Evolutionary conservation across 2,797 vertebrate genomes (phyloP).

Genomic region (Anniella stebbinsi): DNA sequence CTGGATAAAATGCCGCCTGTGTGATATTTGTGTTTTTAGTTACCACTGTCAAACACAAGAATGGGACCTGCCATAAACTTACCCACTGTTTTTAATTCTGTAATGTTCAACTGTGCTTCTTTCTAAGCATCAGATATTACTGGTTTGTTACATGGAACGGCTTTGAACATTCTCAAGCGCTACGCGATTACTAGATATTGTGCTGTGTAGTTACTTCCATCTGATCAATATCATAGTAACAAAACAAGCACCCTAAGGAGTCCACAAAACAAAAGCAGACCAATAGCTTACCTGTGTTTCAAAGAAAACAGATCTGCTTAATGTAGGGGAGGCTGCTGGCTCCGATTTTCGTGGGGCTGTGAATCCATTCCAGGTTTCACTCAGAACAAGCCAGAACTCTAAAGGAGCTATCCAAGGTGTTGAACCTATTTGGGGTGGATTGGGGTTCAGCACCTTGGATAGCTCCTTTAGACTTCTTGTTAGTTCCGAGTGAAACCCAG

Average conservation of each 20-base stretch:
- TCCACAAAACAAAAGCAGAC: neutral
- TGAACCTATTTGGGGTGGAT: no score
- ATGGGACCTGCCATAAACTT: neutral
- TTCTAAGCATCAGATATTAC: neutral
- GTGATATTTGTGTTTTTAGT: neutral
- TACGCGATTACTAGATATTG: neutral
- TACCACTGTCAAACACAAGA: neutral
- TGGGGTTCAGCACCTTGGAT: no score
- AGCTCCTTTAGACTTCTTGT: no score
- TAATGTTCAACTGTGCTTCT: neutral
- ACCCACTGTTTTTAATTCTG: neutral
- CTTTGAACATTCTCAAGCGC: neutral
- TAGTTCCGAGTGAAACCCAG: no score
- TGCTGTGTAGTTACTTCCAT: neutral
- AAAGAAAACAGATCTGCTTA: neutral
- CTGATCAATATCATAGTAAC: neutral
- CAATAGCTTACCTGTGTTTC: neutral
- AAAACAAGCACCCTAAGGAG: neutral
- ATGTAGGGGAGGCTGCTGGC: no score
- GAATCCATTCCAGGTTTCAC: no score
- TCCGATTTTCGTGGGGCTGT: no score
- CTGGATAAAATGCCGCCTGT: constrained; percentile 12
- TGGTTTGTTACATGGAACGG: neutral
- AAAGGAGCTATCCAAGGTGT: no score
- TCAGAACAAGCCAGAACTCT: no score